Evolutionary conservation across 1,140 invertebrate species (phyloP).

Genomic region (Cecropterus lyciades): DNA sequence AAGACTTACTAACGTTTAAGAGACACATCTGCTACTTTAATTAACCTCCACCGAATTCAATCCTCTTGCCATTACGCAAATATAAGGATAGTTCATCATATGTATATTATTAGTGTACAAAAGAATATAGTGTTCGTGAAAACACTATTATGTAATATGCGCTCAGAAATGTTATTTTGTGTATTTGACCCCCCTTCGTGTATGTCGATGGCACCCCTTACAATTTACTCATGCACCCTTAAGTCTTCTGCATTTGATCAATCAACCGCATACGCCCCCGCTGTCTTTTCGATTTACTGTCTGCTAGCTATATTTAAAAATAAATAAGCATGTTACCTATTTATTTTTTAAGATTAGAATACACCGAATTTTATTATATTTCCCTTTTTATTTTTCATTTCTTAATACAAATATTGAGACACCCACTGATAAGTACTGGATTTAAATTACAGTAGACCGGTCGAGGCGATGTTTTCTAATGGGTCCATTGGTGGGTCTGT

Average conservation of each 20-base stretch:
- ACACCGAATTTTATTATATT: too few species aligned
- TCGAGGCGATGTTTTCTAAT: too few species aligned
- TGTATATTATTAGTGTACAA: neutral
- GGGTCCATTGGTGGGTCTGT: too few species aligned
- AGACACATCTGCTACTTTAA: neutral
- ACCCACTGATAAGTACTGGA: too few species aligned
- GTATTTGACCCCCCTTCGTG: slow-evolving; percentile 21
- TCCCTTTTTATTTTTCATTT: too few species aligned
- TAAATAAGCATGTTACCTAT: too few species aligned
- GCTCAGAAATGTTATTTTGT: neutral
- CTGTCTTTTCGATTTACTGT: slow-evolving; percentile 11
- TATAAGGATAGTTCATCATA: neutral
- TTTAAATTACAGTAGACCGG: too few species aligned
- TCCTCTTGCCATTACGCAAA: neutral
- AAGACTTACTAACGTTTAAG: neutral
- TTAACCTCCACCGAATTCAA: slow-evolving; percentile 14
- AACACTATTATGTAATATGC: neutral
- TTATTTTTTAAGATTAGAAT: too few species aligned
- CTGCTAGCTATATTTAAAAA: neutral
- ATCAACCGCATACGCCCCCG: slow-evolving; percentile 11
- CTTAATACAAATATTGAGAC: too few species aligned
- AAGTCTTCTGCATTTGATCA: slow-evolving; percentile 18
- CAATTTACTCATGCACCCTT: slow-evolving; percentile 19
- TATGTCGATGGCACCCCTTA: slow-evolving; percentile 7
- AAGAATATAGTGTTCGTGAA: too few species aligned